Base-by-base conservation (phyloP, 2,113 vertebrate genomes). In the Ptilorrhoa leucosticta region DNA sequence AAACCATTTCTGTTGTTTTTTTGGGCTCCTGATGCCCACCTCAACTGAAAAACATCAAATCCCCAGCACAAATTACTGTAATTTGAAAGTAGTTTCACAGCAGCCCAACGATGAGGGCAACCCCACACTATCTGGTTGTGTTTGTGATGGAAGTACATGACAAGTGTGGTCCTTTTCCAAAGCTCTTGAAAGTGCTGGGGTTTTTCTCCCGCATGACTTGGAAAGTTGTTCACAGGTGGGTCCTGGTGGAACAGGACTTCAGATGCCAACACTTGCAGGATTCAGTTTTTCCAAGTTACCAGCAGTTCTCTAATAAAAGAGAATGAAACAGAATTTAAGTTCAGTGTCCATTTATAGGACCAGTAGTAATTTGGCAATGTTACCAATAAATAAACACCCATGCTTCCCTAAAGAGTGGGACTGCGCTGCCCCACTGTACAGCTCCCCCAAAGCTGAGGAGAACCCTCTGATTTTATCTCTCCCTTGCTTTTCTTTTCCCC, bases 401-500 rank as follows among this genome's bases (percentile, higher is more conserved):
- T 2, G 1, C 56, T 51, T 17, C n/a, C 28, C 87, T 54, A 58
- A 89, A 80, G 71, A 83, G 48, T 26, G 75, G 56, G 63, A 90
- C 35, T 40, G 20, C 7, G 5, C 33, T 6, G 3, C 72, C 80
- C 42, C 40, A 75, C 7, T 27, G 13, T 17, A 48, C 83, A 94
- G 15, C 42, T 83, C 68, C 58, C 87, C 28, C 37, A 50, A 10
- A 89, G 51, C 69, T 72, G 81, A 66, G 58, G 83, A 64, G 78
- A 90, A 27, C 48, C 23, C 31, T 60, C 64, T n/a, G 14, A 40
- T 89, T 82, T 47, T 39, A 27, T 70, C 60, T 50, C 1, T 87
- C 40, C 45, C 31, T 94, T 28, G 10, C 86, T 95, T 94, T 96
- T 56, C 83, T 75, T 83, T 68, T 87, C 93, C 95, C 89, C 83